Conservation (phyloP, 2,888 invertebrate genomes). For the Cheilosia impressa region DNA sequence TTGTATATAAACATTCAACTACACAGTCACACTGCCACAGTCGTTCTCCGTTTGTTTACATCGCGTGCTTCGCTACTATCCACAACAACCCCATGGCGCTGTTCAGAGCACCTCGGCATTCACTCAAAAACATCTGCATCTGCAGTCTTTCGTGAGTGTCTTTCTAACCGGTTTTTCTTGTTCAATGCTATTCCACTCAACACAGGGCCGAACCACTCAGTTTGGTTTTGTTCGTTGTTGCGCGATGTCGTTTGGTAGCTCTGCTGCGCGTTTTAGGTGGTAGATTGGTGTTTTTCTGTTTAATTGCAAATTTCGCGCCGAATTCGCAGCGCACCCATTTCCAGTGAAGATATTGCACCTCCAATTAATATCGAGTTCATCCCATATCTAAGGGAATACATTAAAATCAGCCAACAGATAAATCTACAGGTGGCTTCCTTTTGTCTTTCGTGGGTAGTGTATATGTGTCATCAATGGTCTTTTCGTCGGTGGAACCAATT, state of each 20-base stretch:
- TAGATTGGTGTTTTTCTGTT: constrained; percentile 1
- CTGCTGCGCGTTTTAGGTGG: constrained; percentile 11
- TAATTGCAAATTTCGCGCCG: constrained; percentile 28
- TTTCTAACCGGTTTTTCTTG: constrained; percentile 53
- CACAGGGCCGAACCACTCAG: constrained; percentile 35
- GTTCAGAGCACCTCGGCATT: not conserved
- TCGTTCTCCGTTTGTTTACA: constrained; percentile 29
- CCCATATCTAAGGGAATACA: constrained; percentile 2
- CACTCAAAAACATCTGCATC: constrained; percentile 37
- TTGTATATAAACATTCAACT: no score
- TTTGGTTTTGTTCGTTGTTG: constrained; percentile 66
- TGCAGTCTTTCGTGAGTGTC: constrained; percentile 34
- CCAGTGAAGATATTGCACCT: not conserved
- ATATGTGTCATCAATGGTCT: constrained; percentile 34
- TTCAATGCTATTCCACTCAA: constrained; percentile 60
- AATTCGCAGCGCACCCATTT: constrained; percentile 13
- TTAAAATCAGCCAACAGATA: constrained; percentile 28
- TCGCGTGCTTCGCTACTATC: constrained; percentile 16
- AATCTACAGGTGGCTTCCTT: constrained; percentile 68
- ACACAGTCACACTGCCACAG: no score
- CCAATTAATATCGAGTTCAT: constrained; percentile 4
- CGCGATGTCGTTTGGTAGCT: constrained; percentile 24
- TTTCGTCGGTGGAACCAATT: constrained; percentile 19
- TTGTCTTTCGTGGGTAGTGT: constrained; percentile 16
- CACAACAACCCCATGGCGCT: constrained; percentile 1